A percentile compares a stretch with the other conserved stretches of the same genome.
phyloP scores from a whole-genome alignment of 2,113 vertebrate genomes.

The Plestiodon gilberti region DNA sequence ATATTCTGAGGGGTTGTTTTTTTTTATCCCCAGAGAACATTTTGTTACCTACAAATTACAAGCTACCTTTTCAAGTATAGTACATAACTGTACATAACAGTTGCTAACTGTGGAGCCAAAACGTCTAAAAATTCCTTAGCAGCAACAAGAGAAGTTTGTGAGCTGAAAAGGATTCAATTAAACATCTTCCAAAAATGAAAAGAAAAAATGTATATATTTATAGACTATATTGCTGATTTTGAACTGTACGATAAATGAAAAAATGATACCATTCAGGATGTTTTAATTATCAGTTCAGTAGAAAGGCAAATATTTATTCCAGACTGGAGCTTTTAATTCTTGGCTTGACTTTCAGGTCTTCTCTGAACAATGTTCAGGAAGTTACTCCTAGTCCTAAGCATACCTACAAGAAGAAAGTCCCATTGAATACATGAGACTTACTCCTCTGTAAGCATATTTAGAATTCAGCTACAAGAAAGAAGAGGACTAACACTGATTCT shows the following conservation, averaged over 20 bases:
- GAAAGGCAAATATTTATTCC: constrained; percentile 52
- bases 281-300: background rate
- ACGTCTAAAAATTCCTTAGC: constrained; percentile 73
- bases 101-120: constrained; percentile 68
- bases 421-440: background rate
- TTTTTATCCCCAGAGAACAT: constrained; percentile 72
- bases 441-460: background rate
- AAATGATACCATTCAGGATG: constrained; percentile 37
- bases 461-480: constrained; percentile 7
- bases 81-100: constrained; percentile 56
- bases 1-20: constrained; percentile 41
- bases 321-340: constrained; percentile 32
- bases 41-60: constrained; percentile 77
- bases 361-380: background rate
- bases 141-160: constrained; percentile 66
- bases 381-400: background rate
- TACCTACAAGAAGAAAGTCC: background rate
- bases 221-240: constrained; percentile 25
- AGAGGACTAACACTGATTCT: background rate
- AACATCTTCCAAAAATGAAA: background rate
- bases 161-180: constrained; percentile 45
- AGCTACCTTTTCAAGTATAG: constrained; percentile 72
- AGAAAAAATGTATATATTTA: constrained; percentile 27
- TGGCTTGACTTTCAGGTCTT: background rate
- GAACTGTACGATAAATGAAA: constrained; percentile 25